Evolutionary conservation across 1,140 invertebrate genomes (phyloP), one percentile per base, ranked within the genome.

Genomic region (Agraylea sexmaculata): DNA sequence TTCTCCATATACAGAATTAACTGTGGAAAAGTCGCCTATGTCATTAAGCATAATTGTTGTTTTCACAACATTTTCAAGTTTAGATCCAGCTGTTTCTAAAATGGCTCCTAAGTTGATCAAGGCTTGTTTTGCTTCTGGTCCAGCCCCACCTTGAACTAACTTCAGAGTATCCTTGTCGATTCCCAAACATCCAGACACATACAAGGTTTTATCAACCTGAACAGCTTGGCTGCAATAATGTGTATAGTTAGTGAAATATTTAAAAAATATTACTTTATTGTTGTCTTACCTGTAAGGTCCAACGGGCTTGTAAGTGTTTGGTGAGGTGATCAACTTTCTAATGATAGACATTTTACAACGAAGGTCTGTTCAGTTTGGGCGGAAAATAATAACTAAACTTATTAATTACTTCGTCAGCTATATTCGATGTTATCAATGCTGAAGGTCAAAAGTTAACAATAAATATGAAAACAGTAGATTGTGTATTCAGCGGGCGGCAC

Each of bases 1-100:
- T 71, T 83, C 74, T 52, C 78, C 75, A 62, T 94, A 94, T 17
- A 89, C 72, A 53, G 83, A 73, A 59, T 93, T 93, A 18, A 93
- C 75, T 11, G 65, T 64, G 32, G 67, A 62, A 61, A 87, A 90
- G 55, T 91, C 83, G 42, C 79, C 74, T 2, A 93, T 85, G 55
- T 85, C 77, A 40, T 74, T 71, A 4, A 94, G 59, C 27, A 92
- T 70, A 12, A 94, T 76, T 1, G 87, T 91, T 13, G 76, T 78
- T 60, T 92, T 92, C 1, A 91, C 69, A 44, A 92, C 85, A 51
- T 85, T 84, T 25, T 74, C 71, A 41, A 77, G 78, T 21, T 70
- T 68, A 5, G 74, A 72, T 11, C 78, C 83, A 25, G 81, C 81
- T 17, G 73, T 83, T 51, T 76, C 68, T 1, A 93, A 62, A 35